A percentile compares a stretch with the other conserved stretches of the same genome.
These are phyloP conservation scores for Heteropelma amictum DNA, from an alignment of 2,888 invertebrate genomes.

Conservation along the genomic window DNA sequence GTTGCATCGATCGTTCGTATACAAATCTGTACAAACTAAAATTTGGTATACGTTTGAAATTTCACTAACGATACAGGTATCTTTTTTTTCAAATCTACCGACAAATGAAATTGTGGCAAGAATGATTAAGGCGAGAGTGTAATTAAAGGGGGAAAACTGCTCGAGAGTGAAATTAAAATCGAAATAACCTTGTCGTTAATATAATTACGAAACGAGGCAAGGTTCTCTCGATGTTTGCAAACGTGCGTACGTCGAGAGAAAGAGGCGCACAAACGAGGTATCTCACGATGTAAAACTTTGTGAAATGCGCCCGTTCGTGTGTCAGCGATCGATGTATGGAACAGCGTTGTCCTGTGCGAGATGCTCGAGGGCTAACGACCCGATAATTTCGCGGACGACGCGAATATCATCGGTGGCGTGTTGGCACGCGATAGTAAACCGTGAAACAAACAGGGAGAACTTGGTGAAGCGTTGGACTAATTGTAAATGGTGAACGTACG, in stretches of 20 bases:
- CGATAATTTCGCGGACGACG: constrained; percentile 53
- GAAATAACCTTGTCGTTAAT: constrained; percentile 16
- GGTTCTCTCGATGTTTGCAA: neutral
- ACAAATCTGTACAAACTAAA: too few relatives aligned
- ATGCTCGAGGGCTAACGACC: constrained; percentile 30
- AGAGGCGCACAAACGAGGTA: neutral
- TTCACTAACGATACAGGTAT: too few relatives aligned
- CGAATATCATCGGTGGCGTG: constrained; percentile 45
- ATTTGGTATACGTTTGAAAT: too few relatives aligned
- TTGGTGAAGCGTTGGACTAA: constrained; percentile 47
- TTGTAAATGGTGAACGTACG: constrained; percentile 56
- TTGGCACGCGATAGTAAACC: constrained; percentile 46
- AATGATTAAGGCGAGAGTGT: neutral
- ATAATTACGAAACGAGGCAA: constrained; percentile 21
- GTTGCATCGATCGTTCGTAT: too few relatives aligned
- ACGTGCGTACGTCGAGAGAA: neutral
- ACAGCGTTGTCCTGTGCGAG: constrained; percentile 7
- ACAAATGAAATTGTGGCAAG: neutral
- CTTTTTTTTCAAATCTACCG: too few relatives aligned
- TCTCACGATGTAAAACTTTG: neutral
- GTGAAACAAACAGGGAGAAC: neutral
- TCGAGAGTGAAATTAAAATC: constrained; percentile 32
- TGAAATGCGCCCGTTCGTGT: neutral
- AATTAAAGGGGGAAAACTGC: neutral
- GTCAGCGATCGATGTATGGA: neutral